Conservation (phyloP, 2,888 invertebrate genomes). For the Lasius fuliginosus region DNA sequence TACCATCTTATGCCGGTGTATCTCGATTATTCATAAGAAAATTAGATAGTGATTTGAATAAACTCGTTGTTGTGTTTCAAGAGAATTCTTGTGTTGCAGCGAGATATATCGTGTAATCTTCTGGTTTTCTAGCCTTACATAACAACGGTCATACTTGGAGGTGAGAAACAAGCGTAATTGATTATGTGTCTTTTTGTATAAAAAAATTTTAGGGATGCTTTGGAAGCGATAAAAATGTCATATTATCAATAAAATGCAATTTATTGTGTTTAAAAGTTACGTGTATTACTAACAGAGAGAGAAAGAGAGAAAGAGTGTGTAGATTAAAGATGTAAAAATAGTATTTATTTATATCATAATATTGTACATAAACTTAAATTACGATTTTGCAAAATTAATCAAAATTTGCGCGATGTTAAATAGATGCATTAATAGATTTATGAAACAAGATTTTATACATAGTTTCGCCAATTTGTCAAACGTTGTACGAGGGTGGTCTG, state of each 20-base stretch:
- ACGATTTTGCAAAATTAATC: background rate
- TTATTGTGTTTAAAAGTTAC: background rate
- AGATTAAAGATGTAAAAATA: background rate
- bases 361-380: background rate
- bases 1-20: background rate
- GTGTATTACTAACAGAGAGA: no score
- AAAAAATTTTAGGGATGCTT: background rate
- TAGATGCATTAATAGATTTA: background rate
- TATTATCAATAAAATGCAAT: constrained; percentile 9
- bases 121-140: constrained; percentile 31
- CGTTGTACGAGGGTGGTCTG: no score
- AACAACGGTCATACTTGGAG: constrained; percentile 4
- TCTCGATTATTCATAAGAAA: background rate
- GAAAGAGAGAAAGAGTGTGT: background rate
- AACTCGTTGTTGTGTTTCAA: constrained; percentile 31
- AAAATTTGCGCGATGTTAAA: background rate
- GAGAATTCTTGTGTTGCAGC: background rate
- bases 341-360: background rate
- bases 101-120: constrained; percentile 31
- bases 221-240: background rate
- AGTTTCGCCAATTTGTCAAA: background rate
- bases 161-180: constrained; percentile 22
- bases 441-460: constrained; percentile 2
- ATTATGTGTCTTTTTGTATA: constrained; percentile 6
- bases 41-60: background rate